Base-by-base conservation (phyloP, 1,140 invertebrate species). In the Microplitis mediator region DNA sequence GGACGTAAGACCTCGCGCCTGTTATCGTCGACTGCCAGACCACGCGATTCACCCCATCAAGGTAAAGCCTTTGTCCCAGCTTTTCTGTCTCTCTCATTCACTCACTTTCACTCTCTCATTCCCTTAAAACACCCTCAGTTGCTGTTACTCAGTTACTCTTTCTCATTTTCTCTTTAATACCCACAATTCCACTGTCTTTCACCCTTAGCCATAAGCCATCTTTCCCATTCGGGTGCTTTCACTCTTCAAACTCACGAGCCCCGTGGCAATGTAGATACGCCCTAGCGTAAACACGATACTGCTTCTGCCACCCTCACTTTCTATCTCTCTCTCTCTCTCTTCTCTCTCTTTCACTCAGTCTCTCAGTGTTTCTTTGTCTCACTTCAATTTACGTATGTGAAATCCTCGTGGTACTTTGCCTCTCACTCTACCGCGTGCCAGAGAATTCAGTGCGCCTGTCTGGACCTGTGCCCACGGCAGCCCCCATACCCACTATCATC, bases 11-110 rank as follows among this genome's bases (percentile, higher is more conserved):
- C 74, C 75, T 75, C 67, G 45, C 14, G 56, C 69, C 71, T 70
- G 78, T 79, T 81, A 81, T 81, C 80, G 72, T 77, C 62, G 60
- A 71, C 65, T 75, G 69, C 73, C 80, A 79, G 77, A 71, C 75
- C 72, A 74, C 75, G 72, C 77, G 74, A 78, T 80, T 79, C 76
- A 67, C 35, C 74, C 74, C 76, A 65, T 74, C 60, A 39, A 70
- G 52, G 69, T 72, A 35, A 52, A 63, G 23, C 56, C 67, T 60
- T 65, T 72, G 61, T 74, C 67, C 23, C 69, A 58, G 62, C 13
- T 32, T 39, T 58, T 52, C 36, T 34, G n/a, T 69, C 16, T 75
- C 70, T 69, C 31, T 63, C 39, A 8, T 11, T 39, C 39, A 8
- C 58, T 13, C 3, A 60, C 31, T 32, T 32, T 34, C 58, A 6